A percentile compares a stretch with the other conserved stretches of the same genome.
These are phyloP conservation scores for Silurus meridionalis DNA, from an alignment of 2,113 vertebrate species.

Conservation along the genomic window DNA sequence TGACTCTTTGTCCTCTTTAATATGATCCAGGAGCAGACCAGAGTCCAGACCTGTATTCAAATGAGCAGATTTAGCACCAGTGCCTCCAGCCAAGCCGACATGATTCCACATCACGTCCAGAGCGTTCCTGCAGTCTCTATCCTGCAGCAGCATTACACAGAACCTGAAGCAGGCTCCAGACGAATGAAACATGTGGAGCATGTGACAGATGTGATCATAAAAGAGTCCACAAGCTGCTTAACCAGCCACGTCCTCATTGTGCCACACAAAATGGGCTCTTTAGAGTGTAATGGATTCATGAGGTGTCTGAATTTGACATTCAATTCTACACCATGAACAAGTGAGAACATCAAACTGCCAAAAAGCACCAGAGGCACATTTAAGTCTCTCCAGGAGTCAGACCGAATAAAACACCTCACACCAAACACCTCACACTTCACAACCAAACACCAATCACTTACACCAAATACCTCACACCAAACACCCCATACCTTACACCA, in stretches of 20 bases:
- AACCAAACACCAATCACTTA: neutral
- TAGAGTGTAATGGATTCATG: neutral
- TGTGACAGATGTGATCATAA: conserved; percentile 24
- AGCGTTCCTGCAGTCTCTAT: neutral
- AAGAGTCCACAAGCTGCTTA: conserved; percentile 23
- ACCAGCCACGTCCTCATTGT: conserved; percentile 14
- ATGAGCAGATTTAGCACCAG: neutral
- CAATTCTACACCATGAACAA: neutral
- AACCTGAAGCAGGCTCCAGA: neutral
- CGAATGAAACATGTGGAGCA: neutral
- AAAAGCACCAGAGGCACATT: neutral
- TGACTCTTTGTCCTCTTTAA: neutral
- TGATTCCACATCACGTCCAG: neutral
- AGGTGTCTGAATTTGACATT: neutral
- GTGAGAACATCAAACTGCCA: neutral
- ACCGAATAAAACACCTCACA: no score
- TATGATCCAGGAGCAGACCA: neutral
- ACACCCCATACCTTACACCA: no score
- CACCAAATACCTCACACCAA: neutral
- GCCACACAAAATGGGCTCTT: neutral
- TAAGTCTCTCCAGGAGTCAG: neutral
- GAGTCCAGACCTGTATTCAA: neutral
- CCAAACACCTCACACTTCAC: no score
- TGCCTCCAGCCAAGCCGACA: neutral
- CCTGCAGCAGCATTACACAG: neutral